These are phyloP conservation scores for Taenaris catops DNA, from an alignment of 2,888 invertebrate genomes.

Conservation along the genomic window DNA sequence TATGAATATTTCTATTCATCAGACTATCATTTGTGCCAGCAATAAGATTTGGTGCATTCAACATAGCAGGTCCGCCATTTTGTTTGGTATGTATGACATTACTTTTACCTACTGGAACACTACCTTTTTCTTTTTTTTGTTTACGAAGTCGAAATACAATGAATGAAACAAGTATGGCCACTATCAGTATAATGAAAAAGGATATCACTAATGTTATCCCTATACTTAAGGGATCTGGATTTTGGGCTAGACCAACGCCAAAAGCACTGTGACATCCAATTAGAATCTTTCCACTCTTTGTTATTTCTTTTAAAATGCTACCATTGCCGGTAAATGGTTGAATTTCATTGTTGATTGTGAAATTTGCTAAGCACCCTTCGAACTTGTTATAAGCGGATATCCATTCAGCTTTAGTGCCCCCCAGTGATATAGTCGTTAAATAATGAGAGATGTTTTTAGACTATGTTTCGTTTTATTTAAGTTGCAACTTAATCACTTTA, in stretches of 20 bases:
- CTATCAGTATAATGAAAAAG: constrained; percentile 93
- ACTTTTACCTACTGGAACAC: constrained; percentile 81
- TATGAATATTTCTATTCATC: constrained; percentile 84
- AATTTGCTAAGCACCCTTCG: constrained; percentile 94
- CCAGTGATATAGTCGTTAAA: constrained; percentile 88
- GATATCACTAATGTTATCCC: constrained; percentile 96
- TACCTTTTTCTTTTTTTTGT: constrained; percentile 92
- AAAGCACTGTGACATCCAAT: constrained; percentile 88
- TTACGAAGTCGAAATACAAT: constrained; percentile 94
- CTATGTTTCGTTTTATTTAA: too few relatives aligned
- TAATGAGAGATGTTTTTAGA: too few relatives aligned
- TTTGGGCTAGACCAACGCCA: constrained; percentile 87
- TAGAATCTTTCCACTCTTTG: constrained; percentile 85
- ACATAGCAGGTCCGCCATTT: constrained; percentile 84
- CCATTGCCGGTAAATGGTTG: constrained; percentile 95
- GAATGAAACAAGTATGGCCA: constrained; percentile 94
- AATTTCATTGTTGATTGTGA: constrained; percentile 92
- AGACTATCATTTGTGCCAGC: constrained; percentile 84
- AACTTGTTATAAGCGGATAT: constrained; percentile 83
- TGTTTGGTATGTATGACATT: constrained; percentile 89
- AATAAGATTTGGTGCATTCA: constrained; percentile 84
- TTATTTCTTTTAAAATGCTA: constrained; percentile 86
- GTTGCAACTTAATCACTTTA: too few relatives aligned
- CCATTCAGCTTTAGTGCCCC: constrained; percentile 85
- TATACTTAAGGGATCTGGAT: constrained; percentile 93